Percentiles rank a stretch among this genome's conserved stretches.
Evolutionary conservation across 2,113 vertebrate genomes (phyloP).

Genomic region (Plestiodon gilberti): DNA sequence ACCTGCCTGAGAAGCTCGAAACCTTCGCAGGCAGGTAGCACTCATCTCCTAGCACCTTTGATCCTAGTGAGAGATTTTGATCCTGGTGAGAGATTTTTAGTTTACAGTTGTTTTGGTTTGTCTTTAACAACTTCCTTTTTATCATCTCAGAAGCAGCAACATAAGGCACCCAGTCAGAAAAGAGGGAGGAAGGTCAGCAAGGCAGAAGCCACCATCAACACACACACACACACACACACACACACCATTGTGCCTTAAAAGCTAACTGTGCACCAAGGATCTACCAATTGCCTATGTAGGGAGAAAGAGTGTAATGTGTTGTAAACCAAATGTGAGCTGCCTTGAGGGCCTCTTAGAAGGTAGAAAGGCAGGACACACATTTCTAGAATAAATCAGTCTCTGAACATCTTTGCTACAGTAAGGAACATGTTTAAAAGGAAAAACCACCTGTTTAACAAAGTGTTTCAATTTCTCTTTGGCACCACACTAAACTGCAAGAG

Average conservation of each 20-base stretch:
- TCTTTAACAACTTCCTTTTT: background rate
- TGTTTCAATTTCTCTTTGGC: background rate
- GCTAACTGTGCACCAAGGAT: too few relatives aligned
- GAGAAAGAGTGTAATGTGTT: too few relatives aligned
- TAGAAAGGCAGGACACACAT: background rate
- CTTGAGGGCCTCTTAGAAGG: too few relatives aligned
- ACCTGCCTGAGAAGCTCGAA: background rate
- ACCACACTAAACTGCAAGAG: background rate
- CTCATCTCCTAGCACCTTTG: too few relatives aligned
- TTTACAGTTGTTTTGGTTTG: background rate
- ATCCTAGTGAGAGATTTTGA: background rate
- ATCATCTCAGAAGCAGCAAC: background rate
- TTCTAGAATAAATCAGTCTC: background rate
- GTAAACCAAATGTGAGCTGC: too few relatives aligned
- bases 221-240: too few relatives aligned
- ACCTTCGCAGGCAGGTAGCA: background rate
- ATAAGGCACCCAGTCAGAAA: background rate
- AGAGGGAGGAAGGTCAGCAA: too few relatives aligned
- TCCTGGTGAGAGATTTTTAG: background rate
- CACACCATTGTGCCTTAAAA: too few relatives aligned
- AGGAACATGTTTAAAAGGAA: slow-evolving; percentile 32
- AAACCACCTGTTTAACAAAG: slow-evolving; percentile 7
- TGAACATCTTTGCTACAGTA: slow-evolving; percentile 14
- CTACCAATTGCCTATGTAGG: too few relatives aligned
- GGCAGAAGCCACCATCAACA: too few relatives aligned